Evolutionary conservation across 2,113 vertebrate species (phyloP).

Genomic region (Psilopsiagon aurifrons): DNA sequence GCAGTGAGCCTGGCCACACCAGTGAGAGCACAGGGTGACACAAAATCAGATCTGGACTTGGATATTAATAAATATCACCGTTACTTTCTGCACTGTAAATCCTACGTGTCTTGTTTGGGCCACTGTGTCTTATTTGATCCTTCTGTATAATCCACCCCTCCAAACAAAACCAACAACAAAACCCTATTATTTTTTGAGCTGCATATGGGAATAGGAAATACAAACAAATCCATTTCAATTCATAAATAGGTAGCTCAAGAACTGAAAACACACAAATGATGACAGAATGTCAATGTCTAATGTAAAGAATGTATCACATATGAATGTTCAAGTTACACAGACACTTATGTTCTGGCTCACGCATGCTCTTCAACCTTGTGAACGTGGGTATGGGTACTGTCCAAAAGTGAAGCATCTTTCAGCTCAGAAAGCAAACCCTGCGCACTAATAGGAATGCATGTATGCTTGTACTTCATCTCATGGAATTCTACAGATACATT

Average conservation of each 20-base stretch:
- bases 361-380: background rate
- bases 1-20: background rate
- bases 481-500: background rate
- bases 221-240: background rate
- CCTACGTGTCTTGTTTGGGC: background rate
- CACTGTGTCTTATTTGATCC: background rate
- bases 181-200: background rate
- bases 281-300: background rate
- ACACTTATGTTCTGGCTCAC: background rate
- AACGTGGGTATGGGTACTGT: background rate
- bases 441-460: background rate
- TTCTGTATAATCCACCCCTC: background rate
- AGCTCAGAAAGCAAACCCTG: background rate
- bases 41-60: background rate
- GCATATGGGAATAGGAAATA: background rate
- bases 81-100: background rate
- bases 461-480: background rate
- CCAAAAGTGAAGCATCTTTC: background rate
- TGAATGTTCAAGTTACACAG: fast-evolving
- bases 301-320: background rate
- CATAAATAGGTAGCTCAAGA: background rate
- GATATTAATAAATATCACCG: background rate
- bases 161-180: too few species aligned
- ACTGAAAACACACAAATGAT: background rate
- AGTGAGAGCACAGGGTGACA: background rate